Conservation (phyloP, 2,797 vertebrate genomes). For the Coendou prehensilis region DNA sequence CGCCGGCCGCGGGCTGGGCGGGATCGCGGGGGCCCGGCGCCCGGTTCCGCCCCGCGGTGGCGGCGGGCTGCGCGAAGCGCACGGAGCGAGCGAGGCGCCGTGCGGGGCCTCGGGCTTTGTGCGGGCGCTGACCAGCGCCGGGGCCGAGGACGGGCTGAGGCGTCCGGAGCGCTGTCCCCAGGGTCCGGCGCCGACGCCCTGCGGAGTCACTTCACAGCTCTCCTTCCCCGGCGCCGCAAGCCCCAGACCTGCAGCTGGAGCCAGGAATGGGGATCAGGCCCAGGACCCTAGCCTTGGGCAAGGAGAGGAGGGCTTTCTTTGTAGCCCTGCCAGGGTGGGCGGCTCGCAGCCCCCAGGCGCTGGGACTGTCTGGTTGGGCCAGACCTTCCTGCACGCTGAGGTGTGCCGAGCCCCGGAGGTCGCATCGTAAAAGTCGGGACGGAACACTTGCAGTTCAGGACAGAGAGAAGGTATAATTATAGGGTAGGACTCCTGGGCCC, state of each 20-base stretch:
- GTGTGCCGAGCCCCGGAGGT: conserved; percentile 87
- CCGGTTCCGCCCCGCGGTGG: neutral
- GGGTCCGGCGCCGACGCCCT: neutral
- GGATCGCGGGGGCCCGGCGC: neutral
- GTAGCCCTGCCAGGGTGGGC: conserved; percentile 17
- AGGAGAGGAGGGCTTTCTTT: neutral
- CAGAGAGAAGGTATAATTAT: conserved; percentile 91
- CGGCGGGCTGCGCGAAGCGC: neutral
- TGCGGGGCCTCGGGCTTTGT: neutral
- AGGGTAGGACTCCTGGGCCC: conserved; percentile 89
- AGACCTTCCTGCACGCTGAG: conserved; percentile 86
- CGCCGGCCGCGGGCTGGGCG: neutral
- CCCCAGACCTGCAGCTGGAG: neutral
- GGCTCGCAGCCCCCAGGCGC: neutral
- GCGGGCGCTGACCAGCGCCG: neutral
- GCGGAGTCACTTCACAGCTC: neutral
- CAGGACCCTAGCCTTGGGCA: neutral
- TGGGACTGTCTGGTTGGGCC: conserved; percentile 79
- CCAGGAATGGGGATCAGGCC: neutral
- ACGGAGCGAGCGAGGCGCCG: neutral
- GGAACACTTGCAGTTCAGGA: conserved; percentile 89
- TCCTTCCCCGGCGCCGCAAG: neutral
- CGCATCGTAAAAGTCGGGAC: conserved; percentile 86
- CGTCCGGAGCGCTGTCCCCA: neutral
- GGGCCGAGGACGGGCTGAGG: neutral